Base-by-base conservation (phyloP, 2,888 invertebrate species). In the Perithous albicinctus region DNA sequence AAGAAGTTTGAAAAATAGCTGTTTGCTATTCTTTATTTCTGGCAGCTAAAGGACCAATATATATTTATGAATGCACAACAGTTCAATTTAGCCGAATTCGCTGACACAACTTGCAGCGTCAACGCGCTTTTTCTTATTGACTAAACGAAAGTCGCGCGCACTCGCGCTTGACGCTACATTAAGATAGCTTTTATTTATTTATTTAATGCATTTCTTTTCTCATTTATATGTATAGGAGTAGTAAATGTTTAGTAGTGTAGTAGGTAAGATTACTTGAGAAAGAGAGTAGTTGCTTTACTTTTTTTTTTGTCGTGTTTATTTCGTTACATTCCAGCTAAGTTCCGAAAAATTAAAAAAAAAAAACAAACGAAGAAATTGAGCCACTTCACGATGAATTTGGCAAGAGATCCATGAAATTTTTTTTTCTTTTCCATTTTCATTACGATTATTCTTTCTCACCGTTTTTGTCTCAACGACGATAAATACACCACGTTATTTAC, bases 341-440 rank as follows among this genome's bases (percentile, higher is more conserved):
- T 46, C 48, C n/a, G 26, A 78, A 79, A 76, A 48, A 67, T 64
- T 70, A 48, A 41, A 61, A 59, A 29, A 61, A 54, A 77, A 32
- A 32, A 32, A 48, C 20, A 54, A 51, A 73, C n/a, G n/a, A n/a
- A 72, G 70, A 69, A 48, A 73, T 82, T 85, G 90, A 90, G 89
- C 90, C 88, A 81, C 66, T 87, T 88, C 61, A 78, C 67, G 82
- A 83, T 82, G 85, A 88, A 89, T 90, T 91, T 91, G 90, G 90
- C 91, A 90, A 91, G 89, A 90, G 88, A 88, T 87, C 85, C 77
- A 61, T 61, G 38, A 86, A 85, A 69, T 75, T n/a, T 29, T 56
- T 59, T 32, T 59, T 59, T 35, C 15, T 32, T 64, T 51, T 20
- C 29, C 12, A n/a, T 54, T 20, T 63, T 59, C 12, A 26, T 76